Evolutionary conservation across 2,888 invertebrate genomes (phyloP).

Genomic region (Crioceris asparagi): DNA sequence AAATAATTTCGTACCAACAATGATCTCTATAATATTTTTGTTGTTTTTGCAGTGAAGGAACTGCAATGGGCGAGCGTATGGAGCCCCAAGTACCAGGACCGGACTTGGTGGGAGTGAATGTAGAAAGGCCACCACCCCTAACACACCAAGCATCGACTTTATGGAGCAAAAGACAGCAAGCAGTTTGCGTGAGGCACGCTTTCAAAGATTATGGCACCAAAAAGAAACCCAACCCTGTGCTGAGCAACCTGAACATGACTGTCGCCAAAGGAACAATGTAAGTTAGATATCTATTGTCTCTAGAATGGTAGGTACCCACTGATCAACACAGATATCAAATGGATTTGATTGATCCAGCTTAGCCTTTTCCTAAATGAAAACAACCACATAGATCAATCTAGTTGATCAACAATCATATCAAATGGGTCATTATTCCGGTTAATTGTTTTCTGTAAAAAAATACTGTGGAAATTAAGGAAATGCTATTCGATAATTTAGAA

Average conservation of each 20-base stretch:
- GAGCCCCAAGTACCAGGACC: constrained; percentile 34
- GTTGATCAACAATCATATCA: no score
- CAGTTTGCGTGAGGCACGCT: constrained; percentile 78
- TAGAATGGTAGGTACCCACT: no score
- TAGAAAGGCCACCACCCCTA: constrained; percentile 32
- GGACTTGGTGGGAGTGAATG: constrained; percentile 35
- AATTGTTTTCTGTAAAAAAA: no score
- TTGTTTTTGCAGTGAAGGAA: constrained; percentile 38
- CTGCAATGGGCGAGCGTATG: constrained; percentile 35
- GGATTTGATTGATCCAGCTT: no score
- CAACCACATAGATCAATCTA: no score
- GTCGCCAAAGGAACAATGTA: constrained; percentile 91
- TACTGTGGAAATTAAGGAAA: no score
- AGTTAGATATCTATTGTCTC: constrained; percentile 45
- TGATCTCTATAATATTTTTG: no score
- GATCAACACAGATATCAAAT: no score
- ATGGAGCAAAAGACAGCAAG: constrained; percentile 62
- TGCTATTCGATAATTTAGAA: no score
- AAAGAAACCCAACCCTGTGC: constrained; percentile 75
- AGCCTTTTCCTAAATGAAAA: no score
- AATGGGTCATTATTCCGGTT: no score
- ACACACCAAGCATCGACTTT: constrained; percentile 39
- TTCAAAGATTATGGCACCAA: constrained; percentile 84
- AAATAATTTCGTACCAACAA: no score
- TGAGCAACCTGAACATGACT: constrained; percentile 85